These are phyloP conservation scores for Diceros bicornis DNA, from an alignment of 2,797 vertebrate genomes.

Conservation along the genomic window DNA sequence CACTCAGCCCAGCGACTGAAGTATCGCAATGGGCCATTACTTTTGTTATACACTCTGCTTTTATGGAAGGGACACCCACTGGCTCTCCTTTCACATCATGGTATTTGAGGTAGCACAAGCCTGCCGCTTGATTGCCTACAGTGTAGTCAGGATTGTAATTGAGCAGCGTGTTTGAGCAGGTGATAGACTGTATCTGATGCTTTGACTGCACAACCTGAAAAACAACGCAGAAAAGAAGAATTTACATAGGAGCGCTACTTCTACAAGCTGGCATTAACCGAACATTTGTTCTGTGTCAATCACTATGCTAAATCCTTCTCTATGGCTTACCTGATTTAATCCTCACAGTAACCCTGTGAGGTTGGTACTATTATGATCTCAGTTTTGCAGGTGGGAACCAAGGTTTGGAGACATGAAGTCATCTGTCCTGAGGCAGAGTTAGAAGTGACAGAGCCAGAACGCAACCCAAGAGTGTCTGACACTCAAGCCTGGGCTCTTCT, in stretches of 20 bases:
- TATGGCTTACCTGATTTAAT: not conserved
- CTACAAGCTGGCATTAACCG: not conserved
- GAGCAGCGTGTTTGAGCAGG: not conserved
- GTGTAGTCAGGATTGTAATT: not conserved
- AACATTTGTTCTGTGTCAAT: not conserved
- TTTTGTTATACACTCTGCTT: slow-evolving; percentile 41
- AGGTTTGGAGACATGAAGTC: not conserved
- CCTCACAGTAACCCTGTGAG: not conserved
- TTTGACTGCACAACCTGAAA: not conserved
- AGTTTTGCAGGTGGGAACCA: not conserved
- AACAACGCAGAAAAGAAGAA: not conserved
- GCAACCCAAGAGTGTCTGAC: not conserved
- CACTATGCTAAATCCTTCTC: not conserved
- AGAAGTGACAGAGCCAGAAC: slow-evolving; percentile 1
- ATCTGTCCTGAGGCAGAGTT: not conserved
- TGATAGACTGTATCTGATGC: not conserved
- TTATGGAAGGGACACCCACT: not conserved
- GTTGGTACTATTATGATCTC: not conserved
- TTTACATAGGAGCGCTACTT: not conserved
- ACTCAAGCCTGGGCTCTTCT: not conserved
- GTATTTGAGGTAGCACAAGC: not conserved
- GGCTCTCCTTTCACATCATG: not conserved
- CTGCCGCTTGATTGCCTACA: not conserved
- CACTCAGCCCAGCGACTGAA: not conserved
- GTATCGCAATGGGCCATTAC: slow-evolving; percentile 44